Evolutionary conservation across 2,113 vertebrate genomes (phyloP).

Genomic region (Amphiprion ocellaris): DNA sequence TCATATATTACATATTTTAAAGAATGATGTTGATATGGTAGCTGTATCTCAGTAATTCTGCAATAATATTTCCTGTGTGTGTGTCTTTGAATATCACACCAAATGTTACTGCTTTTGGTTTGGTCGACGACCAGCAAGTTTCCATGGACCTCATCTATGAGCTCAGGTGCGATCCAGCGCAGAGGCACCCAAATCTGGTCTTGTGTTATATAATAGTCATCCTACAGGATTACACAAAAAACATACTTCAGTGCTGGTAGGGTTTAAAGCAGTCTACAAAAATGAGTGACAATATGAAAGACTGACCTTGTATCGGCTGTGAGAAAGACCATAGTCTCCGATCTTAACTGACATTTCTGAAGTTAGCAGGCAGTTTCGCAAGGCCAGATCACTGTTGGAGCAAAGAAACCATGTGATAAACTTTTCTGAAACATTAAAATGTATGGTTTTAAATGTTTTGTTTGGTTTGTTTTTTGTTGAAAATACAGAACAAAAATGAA

Average conservation of each 20-base stretch:
- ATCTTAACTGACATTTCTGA: conserved; percentile 96
- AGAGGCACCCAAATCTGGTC: conserved; percentile 98
- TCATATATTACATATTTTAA: neutral
- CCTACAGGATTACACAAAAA: conserved; percentile 80
- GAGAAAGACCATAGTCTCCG: conserved; percentile 95
- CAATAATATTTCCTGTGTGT: neutral
- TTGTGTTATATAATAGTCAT: conserved; percentile 96
- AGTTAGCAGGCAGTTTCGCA: conserved; percentile 94
- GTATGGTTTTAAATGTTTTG: neutral
- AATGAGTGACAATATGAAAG: neutral
- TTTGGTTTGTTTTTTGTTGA: neutral
- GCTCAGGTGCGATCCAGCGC: conserved; percentile 98
- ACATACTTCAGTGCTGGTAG: neutral
- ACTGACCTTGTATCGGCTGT: conserved; percentile 94
- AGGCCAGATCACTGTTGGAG: conserved; percentile 90
- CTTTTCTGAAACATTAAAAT: neutral
- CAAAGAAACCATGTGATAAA: neutral
- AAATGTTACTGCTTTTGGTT: conserved; percentile 96
- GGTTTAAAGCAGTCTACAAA: neutral
- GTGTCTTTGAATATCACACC: conserved; percentile 84
- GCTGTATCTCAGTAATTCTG: neutral
- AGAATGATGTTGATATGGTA: neutral
- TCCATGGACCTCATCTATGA: conserved; percentile 96
- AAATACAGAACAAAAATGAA: neutral
- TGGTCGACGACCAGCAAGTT: conserved; percentile 96